Evolutionary conservation across 2,113 vertebrate genomes (phyloP).

Genomic region (Leptobrachium ailaonicum): DNA sequence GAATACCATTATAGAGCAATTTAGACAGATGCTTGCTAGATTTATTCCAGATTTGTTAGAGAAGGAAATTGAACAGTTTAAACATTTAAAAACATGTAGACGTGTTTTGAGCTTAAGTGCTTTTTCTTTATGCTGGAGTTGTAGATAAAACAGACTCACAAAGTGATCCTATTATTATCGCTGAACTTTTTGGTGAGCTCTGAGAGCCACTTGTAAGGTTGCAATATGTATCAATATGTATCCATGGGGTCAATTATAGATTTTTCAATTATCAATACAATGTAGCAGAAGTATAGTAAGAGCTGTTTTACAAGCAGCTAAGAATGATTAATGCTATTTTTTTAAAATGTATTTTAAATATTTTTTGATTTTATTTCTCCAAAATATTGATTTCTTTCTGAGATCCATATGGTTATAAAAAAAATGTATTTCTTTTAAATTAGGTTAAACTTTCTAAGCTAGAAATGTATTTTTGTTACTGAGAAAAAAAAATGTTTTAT

Average conservation of each 20-base stretch:
- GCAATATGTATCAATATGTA: not conserved
- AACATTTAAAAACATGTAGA: slow-evolving; percentile 17
- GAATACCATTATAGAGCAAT: slow-evolving; percentile 34
- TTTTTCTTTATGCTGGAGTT: slow-evolving; percentile 14
- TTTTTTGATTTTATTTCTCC: no score
- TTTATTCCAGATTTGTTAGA: slow-evolving; percentile 49
- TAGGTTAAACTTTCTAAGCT: no score
- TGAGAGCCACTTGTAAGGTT: not conserved
- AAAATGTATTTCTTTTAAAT: no score
- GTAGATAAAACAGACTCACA: not conserved
- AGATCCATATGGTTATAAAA: slow-evolving; percentile 1
- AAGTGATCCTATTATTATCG: not conserved
- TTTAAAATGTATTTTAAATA: not conserved
- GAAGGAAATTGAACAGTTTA: slow-evolving; percentile 43
- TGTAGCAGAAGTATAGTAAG: slow-evolving; percentile 38
- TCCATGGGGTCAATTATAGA: not conserved
- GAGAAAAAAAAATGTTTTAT: no score
- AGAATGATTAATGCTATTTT: slow-evolving; percentile 29
- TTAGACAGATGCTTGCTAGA: slow-evolving; percentile 36
- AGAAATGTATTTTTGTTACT: no score
- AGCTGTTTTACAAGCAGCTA: slow-evolving; percentile 14
- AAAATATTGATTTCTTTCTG: no score
- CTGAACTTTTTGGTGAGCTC: not conserved
- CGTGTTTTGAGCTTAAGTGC: slow-evolving; percentile 27
- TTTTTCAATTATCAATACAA: slow-evolving; percentile 29